Evolutionary conservation across 2,888 invertebrate species (phyloP), one percentile per base, ranked within the genome.

Genomic region (Pyrgus malvae): DNA sequence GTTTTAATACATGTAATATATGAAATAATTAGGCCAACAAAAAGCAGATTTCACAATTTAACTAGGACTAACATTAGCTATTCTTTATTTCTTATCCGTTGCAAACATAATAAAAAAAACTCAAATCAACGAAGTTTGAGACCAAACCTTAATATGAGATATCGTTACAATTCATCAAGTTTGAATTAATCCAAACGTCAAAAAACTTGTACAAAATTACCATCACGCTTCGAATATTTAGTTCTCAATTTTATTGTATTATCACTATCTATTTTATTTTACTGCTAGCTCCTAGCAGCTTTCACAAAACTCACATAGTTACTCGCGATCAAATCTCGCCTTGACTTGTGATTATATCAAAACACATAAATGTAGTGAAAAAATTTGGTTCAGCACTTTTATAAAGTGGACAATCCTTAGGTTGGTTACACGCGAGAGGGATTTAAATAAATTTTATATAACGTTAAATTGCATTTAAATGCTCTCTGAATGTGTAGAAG

Each of bases 191-290:
- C 65, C 61, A 64, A 72, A 73, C 70, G 71, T 78, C 70, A 75
- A 79, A 61, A 82, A 82, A 79, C 75, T 79, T 75, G 80, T 86
- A 84, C 78, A 86, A 86, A 83, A 80, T 77, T 82, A 81, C 74
- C 67, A 74, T 81, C 77, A 79, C 70, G 69, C 70, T 76, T 74
- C 74, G 69, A 74, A 75, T 68, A 72, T 75, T 78, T 77, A 80
- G 74, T 78, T 76, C 70, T 81, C 87, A 87, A 89, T 88, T 88
- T 82, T 78, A 88, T 89, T 89, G 86, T 85, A 78, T 74, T 88
- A 89, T 88, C 89, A 90, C 89, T 88, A 83, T 82, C 83, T 78
- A n/a, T 74, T 78, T 83, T 76, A 81, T 88, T 89, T 80, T 86
- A 83, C 82, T 87, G 89, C 89, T 80, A 89, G 89, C 79, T 78